Base-by-base conservation (phyloP, 2,113 vertebrate species). In the Ovis canadensis region DNA sequence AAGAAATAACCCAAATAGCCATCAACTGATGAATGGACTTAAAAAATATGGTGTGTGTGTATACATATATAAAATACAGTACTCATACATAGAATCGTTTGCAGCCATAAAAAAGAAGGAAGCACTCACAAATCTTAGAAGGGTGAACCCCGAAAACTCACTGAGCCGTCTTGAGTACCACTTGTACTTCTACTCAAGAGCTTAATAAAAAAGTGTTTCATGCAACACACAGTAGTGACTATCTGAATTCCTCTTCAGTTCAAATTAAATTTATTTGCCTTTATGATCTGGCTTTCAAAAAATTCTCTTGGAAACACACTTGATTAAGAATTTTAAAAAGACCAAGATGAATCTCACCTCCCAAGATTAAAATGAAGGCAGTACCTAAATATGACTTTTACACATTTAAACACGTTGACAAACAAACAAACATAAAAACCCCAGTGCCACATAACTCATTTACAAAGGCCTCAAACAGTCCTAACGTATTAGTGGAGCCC, bases 291-390 rank as follows among this genome's bases (percentile, higher is more conserved):
- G 54, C 43, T 93, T 89, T 40, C 17, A 84, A 96, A 94, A 92
- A 96, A 62, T 62, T 78, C 11, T 80, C 64, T 50, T 93, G 71
- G 43, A 90, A 64, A 88, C 21, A 67, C 3, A 95, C 6, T 16
- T 96, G 64, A 93, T 60, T 14, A 80, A 92, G 48, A 94, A 90
- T 74, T 97, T 82, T 97, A n/a, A 92, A 90, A 13, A 95, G 52
- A 91, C 25, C 14, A 95, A 85, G 27, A 90, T 13, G 29, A 96
- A 86, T 40, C 15, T 19, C 10, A 86, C 33, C 50, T 94, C 67
- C 67, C n/a, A 89, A 87, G 45, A 80, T 93, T 94, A 55, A 95
- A 93, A 83, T 67, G 36, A 90, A 96, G 40, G 48, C 43, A 59
- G 25, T 88, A 54, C 36, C 31, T 54, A 93, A 92, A 90, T 29